Conservation (phyloP, 2,888 invertebrate genomes). For the Megalurothrips usitatus region DNA sequence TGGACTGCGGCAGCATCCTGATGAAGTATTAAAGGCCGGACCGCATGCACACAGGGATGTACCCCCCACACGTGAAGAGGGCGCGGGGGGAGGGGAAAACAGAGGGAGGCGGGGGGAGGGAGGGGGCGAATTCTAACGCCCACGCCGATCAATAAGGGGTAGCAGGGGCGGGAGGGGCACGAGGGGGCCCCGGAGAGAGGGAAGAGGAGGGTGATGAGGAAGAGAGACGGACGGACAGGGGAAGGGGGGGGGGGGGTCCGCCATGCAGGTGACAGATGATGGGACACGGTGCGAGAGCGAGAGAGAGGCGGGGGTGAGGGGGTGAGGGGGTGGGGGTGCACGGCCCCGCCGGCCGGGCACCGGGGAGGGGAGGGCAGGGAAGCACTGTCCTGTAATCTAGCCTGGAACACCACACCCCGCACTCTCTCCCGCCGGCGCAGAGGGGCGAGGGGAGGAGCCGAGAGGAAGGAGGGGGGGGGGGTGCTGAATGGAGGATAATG, state of each 20-base stretch:
- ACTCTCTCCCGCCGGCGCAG: background rate
- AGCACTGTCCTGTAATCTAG: background rate
- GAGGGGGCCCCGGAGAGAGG: background rate
- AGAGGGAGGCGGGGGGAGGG: background rate
- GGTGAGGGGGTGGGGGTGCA: background rate
- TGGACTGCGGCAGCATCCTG: too few relatives aligned
- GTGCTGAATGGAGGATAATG: background rate
- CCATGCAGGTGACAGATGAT: conserved; percentile 17
- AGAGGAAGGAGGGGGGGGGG: background rate
- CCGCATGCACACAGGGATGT: background rate
- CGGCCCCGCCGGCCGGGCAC: background rate
- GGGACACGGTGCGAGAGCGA: background rate
- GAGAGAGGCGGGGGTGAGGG: background rate
- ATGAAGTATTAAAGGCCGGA: too few relatives aligned
- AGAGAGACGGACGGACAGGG: too few relatives aligned
- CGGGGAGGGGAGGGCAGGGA: background rate
- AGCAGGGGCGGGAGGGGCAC: background rate
- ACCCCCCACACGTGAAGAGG: background rate
- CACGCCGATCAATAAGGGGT: conserved; percentile 18
- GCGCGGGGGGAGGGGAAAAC: background rate
- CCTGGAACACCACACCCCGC: background rate
- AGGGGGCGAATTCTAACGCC: background rate
- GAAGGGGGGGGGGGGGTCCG: background rate
- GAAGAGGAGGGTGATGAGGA: background rate
- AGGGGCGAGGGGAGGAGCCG: background rate